Evolutionary conservation across 2,113 vertebrate species (phyloP).

Genomic region (Brachionichthys hirsutus): DNA sequence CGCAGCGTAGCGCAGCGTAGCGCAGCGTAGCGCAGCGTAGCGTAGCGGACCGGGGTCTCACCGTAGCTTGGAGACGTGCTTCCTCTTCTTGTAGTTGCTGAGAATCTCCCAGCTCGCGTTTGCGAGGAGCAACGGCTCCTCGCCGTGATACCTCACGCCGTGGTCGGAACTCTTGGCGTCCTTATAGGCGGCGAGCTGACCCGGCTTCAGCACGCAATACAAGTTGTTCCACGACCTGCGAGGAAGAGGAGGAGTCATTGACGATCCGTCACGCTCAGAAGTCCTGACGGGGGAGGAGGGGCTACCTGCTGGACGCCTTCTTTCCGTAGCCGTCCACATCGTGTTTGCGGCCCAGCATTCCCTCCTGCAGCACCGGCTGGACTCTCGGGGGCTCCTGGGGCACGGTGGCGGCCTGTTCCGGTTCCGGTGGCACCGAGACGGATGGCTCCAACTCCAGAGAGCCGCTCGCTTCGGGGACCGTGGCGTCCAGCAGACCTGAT

Average conservation of each 20-base stretch:
- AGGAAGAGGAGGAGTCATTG: neutral
- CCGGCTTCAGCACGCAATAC: slow-evolving; percentile 89
- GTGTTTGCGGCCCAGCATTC: slow-evolving; percentile 88
- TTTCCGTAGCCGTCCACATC: slow-evolving; percentile 89
- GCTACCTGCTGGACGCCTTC: slow-evolving; percentile 89
- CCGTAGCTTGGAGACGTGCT: slow-evolving; percentile 92
- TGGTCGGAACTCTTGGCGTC: slow-evolving; percentile 87
- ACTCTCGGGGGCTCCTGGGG: slow-evolving; percentile 65
- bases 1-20: too few relatives aligned
- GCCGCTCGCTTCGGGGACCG: slow-evolving; percentile 45
- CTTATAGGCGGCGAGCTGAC: slow-evolving; percentile 89
- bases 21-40: too few relatives aligned
- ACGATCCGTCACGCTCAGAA: neutral
- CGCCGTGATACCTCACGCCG: slow-evolving; percentile 86
- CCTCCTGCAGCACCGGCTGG: slow-evolving; percentile 82
- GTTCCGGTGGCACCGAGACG: slow-evolving; percentile 51
- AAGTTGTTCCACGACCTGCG: slow-evolving; percentile 92
- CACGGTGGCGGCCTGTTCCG: slow-evolving; percentile 69
- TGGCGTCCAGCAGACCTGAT: slow-evolving; percentile 52
- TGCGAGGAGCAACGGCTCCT: slow-evolving; percentile 84
- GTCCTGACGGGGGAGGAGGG: too few relatives aligned
- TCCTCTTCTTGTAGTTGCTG: slow-evolving; percentile 93
- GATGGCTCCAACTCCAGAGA: slow-evolving; percentile 70
- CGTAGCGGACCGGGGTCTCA: slow-evolving; percentile 71
- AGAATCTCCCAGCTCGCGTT: slow-evolving; percentile 86